Percentiles rank a stretch among this genome's conserved stretches.
Evolutionary conservation across 1,140 invertebrate species (phyloP).

Genomic region (Scaptomyza pallida): DNA sequence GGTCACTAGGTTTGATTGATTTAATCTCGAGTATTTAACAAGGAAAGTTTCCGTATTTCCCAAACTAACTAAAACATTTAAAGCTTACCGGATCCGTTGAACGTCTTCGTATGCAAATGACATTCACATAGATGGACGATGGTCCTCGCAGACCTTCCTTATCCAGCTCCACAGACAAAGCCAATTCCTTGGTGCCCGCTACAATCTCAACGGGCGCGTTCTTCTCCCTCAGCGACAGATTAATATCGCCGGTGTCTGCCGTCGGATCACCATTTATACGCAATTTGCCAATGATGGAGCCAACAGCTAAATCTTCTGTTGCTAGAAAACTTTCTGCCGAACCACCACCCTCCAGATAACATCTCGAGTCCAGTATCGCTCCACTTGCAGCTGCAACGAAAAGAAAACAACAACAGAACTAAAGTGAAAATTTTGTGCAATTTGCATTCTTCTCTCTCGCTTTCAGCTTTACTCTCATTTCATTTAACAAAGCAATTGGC

Average conservation of each 20-base stretch:
- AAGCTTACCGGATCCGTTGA: slow-evolving; percentile 89
- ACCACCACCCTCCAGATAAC: slow-evolving; percentile 94
- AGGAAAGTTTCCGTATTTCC: slow-evolving; percentile 1
- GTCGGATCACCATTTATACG: slow-evolving; percentile 92
- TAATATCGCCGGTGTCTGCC: slow-evolving; percentile 89
- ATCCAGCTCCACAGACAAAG: slow-evolving; percentile 90
- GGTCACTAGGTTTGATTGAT: slow-evolving; percentile 54
- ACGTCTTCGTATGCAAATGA: slow-evolving; percentile 91
- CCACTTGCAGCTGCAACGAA: slow-evolving; percentile 72
- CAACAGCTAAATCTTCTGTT: slow-evolving; percentile 92
- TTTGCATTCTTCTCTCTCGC: slow-evolving; percentile 36
- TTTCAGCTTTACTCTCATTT: slow-evolving; percentile 43
- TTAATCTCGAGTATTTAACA: slow-evolving; percentile 18
- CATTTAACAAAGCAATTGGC: slow-evolving; percentile 25
- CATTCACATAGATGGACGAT: slow-evolving; percentile 92
- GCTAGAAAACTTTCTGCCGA: slow-evolving; percentile 96
- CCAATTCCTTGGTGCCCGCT: slow-evolving; percentile 91
- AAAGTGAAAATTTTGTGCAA: slow-evolving; percentile 24
- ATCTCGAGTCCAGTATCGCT: slow-evolving; percentile 91
- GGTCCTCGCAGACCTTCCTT: slow-evolving; percentile 93
- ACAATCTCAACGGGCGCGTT: slow-evolving; percentile 91
- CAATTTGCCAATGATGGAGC: slow-evolving; percentile 90
- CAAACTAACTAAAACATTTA: no score
- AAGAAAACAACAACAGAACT: slow-evolving; percentile 22
- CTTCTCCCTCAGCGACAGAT: slow-evolving; percentile 90